Conservation (phyloP, 2,888 invertebrate genomes). For the Diarsia dahlii region DNA sequence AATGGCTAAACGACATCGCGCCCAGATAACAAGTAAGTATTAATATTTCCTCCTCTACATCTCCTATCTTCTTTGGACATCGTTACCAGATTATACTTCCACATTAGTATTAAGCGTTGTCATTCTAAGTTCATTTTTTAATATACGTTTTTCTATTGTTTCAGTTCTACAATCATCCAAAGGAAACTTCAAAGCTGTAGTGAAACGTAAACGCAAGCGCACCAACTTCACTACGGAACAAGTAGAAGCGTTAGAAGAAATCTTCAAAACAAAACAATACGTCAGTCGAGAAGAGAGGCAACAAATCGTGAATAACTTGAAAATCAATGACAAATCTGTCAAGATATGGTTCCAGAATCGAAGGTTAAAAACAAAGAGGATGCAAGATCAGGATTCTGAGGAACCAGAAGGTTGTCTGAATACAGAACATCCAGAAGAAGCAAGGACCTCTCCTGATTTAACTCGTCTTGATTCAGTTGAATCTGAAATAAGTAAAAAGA, state of each 20-base stretch:
- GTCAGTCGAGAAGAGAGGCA: conserved; percentile 93
- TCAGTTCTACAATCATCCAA: conserved; percentile 65
- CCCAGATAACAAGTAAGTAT: conserved; percentile 69
- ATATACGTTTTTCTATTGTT: background rate
- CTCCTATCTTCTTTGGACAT: background rate
- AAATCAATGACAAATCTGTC: conserved; percentile 93
- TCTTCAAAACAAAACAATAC: conserved; percentile 92
- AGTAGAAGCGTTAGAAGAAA: conserved; percentile 93
- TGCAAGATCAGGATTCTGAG: conserved; percentile 64
- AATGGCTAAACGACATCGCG: conserved; percentile 54
- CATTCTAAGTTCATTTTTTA: background rate
- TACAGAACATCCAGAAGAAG: conserved; percentile 23
- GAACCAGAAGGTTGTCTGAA: conserved; percentile 28
- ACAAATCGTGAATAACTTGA: conserved; percentile 91
- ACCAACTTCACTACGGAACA: conserved; percentile 94
- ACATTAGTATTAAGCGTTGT: background rate
- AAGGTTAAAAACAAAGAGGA: conserved; percentile 92
- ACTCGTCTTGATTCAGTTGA: conserved; percentile 73
- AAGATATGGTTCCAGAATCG: conserved; percentile 96
- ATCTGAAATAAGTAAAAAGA: conserved; percentile 72
- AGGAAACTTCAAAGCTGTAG: conserved; percentile 66
- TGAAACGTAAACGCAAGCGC: conserved; percentile 91
- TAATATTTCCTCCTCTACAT: background rate
- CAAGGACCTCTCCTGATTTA: conserved; percentile 37
- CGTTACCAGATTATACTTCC: background rate